These are phyloP conservation scores for Quadroppia sp. DNA, from an alignment of 2,888 invertebrate species.

Conservation along the genomic window DNA sequence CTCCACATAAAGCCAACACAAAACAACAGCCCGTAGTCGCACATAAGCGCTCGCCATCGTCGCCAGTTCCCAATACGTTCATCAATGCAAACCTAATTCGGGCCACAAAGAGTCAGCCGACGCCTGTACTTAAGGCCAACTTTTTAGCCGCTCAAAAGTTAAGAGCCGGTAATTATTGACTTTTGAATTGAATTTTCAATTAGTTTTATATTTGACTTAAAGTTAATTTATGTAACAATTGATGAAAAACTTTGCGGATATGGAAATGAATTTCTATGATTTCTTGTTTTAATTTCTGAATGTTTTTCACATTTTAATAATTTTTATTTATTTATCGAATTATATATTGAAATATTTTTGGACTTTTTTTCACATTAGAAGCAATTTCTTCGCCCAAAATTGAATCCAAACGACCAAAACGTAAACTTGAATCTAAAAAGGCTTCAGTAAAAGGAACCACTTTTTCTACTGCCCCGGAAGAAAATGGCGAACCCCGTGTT, in stretches of 20 bases:
- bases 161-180: neutral
- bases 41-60: slow-evolving; percentile 27
- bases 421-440: slow-evolving; percentile 8
- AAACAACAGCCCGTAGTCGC: neutral
- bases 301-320: neutral
- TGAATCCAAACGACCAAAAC: slow-evolving; percentile 23
- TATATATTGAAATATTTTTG: neutral
- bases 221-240: too few species aligned
- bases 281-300: neutral
- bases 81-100: neutral
- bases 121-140: slow-evolving; percentile 18
- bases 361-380: neutral
- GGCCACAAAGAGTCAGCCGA: slow-evolving; percentile 33
- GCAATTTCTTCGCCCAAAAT: slow-evolving; percentile 13
- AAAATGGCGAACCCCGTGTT: slow-evolving; percentile 40
- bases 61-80: slow-evolving; percentile 5
- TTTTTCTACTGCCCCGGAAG: neutral
- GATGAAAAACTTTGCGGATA: neutral
- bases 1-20: slow-evolving; percentile 6
- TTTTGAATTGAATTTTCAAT: neutral
- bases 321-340: neutral
- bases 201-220: neutral
- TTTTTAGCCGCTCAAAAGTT: slow-evolving; percentile 26
- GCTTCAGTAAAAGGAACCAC: neutral
- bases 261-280: slow-evolving; percentile 3